Evolutionary conservation across 2,888 invertebrate genomes (phyloP).

Genomic region (Rhingia rostrata): DNA sequence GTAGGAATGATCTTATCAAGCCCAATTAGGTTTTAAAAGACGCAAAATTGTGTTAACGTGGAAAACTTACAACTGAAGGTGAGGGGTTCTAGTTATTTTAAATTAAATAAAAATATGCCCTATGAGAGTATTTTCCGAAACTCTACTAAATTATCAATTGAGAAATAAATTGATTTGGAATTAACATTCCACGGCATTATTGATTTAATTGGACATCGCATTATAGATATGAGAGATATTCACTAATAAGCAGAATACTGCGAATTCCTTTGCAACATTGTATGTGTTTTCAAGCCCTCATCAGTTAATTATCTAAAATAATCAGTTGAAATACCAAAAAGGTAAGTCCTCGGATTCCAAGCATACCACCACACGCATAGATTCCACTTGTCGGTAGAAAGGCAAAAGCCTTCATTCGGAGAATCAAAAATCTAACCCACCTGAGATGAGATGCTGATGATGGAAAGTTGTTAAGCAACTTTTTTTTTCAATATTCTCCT

Average conservation of each 20-base stretch:
- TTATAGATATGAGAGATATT: background rate
- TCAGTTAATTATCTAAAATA: conserved; percentile 15
- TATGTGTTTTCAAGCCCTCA: background rate
- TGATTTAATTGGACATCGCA: conserved; percentile 18
- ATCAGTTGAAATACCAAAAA: conserved; percentile 35
- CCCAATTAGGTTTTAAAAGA: too few relatives aligned
- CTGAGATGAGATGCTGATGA: conserved; percentile 64
- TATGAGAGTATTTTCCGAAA: too few relatives aligned
- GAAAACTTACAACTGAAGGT: too few relatives aligned
- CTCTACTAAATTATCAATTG: background rate
- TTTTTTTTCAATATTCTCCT: conserved; percentile 28
- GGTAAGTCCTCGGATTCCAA: conserved; percentile 10
- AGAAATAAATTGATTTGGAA: conserved; percentile 1
- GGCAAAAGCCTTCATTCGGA: background rate
- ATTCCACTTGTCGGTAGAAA: conserved; percentile 37
- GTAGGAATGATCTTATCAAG: too few relatives aligned
- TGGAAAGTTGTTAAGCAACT: conserved; percentile 65
- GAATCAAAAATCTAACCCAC: background rate
- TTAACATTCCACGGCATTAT: background rate
- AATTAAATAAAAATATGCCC: too few relatives aligned
- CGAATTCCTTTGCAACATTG: conserved; percentile 13
- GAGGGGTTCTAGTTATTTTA: too few relatives aligned
- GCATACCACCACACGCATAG: conserved; percentile 27
- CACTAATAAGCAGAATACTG: background rate
- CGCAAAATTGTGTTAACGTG: too few relatives aligned